Conservation (phyloP, 2,888 invertebrate genomes). For the Erpobdella octoculata region DNA sequence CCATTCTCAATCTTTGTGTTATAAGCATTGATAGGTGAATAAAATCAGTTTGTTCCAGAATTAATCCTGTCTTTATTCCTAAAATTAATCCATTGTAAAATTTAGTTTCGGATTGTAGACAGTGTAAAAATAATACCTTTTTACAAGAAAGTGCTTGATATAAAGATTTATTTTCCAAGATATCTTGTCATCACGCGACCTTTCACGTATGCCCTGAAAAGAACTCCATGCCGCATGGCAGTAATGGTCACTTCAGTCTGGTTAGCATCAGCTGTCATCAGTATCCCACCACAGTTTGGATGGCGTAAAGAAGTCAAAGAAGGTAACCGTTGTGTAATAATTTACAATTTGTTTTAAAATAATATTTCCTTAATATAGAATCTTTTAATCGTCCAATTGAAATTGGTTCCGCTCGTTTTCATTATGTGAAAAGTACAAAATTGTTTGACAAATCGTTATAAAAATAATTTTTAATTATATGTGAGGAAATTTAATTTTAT, state of each 20-base stretch:
- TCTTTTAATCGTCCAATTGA: not conserved
- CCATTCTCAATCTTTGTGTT: conserved; percentile 43
- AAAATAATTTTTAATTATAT: not conserved
- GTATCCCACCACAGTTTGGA: conserved; percentile 67
- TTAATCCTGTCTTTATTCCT: not conserved
- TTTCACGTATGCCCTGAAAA: conserved; percentile 84
- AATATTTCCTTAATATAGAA: not conserved
- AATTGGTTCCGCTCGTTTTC: not conserved
- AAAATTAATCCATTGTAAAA: not conserved
- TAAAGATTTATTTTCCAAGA: conserved; percentile 39
- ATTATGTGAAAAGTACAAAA: not conserved
- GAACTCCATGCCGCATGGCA: conserved; percentile 84
- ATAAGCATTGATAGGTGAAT: conserved; percentile 24
- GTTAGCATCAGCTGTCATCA: conserved; percentile 85
- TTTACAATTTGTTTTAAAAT: not conserved
- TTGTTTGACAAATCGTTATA: not conserved
- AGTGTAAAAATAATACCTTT: too few species aligned
- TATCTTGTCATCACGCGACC: conserved; percentile 59
- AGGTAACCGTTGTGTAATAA: not conserved
- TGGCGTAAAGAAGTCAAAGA: conserved; percentile 42
- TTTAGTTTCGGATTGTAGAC: too few species aligned
- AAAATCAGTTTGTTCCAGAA: not conserved
- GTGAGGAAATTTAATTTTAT: too few species aligned
- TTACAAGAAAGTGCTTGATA: too few species aligned
- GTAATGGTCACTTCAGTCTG: conserved; percentile 76